Evolutionary conservation across 2,888 invertebrate species (phyloP), one percentile per base, ranked within the genome.

Genomic region (Drosophila maculinotata): DNA sequence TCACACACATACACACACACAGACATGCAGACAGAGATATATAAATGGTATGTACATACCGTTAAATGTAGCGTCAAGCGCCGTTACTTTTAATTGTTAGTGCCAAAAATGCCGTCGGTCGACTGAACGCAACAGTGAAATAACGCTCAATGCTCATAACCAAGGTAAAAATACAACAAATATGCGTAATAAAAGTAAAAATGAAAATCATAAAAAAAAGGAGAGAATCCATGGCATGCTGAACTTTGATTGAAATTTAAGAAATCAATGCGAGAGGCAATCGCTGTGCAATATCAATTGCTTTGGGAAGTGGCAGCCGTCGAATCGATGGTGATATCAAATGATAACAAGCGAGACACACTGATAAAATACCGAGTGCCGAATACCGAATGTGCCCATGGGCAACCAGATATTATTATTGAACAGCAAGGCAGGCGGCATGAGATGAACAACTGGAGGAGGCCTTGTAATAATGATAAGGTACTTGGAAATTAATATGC

Each of bases 61-160:
- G 84, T 83, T 80, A 64, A 86, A 77, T 64, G 81, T 62, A 51
- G 65, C 71, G 63, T 64, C 69, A 85, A 85, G 49, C 49, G 67
- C 60, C 82, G 87, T 81, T 81, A 67, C 51, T 76, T 85, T 81
- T 81, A 81, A 81, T 82, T 87, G 87, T 85, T 85, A 85, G 64
- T 79, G 53, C 79, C 62, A 20, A 82, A 85, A 74, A 67, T 39
- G 62, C 54, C 52, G 57, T 44, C 54, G 62, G 44, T 62, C 76
- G 49, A 81, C 87, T 71, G 75, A 62, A 23, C 57, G n/a, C 49
- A 41, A 35, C 33, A 26, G 6, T 33, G 31, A 17, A 12, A 47
- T 14, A 33, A 41, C 39, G 20, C n/a, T n/a, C 39, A 52, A 31
- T 25, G 30, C 45, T 42, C 31, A 56, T 28, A 45, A 26, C 53